These are phyloP conservation scores for Enteromius fasciolatus DNA, from an alignment of 2,797 vertebrate genomes.

Conservation along the genomic window DNA sequence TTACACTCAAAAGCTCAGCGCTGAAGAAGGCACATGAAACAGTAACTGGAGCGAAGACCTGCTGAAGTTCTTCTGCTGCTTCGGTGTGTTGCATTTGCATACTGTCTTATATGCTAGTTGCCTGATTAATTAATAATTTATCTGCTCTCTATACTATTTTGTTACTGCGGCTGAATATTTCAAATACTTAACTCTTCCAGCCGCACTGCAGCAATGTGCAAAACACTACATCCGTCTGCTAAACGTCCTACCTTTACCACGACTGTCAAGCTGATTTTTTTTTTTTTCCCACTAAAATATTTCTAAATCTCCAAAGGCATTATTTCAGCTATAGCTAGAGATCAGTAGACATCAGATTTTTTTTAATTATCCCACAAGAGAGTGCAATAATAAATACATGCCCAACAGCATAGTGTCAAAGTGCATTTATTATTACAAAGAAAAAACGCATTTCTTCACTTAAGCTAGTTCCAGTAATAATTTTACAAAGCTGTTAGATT, in stretches of 20 bases:
- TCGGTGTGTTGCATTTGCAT: background rate
- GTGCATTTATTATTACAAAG: background rate
- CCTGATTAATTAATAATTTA: conserved; percentile 15
- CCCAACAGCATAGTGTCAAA: background rate
- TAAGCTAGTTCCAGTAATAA: background rate
- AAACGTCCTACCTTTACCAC: background rate
- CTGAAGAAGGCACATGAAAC: background rate
- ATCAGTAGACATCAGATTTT: background rate
- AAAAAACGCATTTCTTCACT: background rate
- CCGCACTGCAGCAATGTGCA: conserved; percentile 1
- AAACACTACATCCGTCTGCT: background rate
- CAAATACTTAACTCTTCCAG: conserved; percentile 2
- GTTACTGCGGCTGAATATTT: conserved; percentile 2
- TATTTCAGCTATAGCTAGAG: background rate
- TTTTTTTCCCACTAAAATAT: background rate
- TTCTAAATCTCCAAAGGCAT: no score
- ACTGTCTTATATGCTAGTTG: background rate
- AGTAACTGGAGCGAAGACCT: background rate
- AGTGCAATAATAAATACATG: no score
- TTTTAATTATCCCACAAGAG: background rate
- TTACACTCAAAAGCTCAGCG: background rate
- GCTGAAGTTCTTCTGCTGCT: conserved; percentile 1
- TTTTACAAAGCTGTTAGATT: background rate
- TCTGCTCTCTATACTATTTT: background rate
- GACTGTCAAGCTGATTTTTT: no score